Evolutionary conservation across 2,888 invertebrate genomes (phyloP).

Genomic region (Drosophila antonietae): DNA sequence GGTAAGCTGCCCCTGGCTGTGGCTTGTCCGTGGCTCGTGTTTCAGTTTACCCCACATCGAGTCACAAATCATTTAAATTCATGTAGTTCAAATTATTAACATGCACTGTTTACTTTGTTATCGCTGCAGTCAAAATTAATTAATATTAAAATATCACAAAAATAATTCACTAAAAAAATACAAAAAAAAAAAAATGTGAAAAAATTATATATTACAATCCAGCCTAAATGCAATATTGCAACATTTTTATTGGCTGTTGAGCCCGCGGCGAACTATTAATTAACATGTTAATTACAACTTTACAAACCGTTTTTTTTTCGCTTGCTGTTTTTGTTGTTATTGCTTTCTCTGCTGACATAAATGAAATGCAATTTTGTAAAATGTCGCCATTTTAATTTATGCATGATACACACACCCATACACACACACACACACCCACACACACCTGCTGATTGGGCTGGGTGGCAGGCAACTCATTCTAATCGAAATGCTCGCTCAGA

Average conservation of each 20-base stretch:
- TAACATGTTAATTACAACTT: conserved; percentile 80
- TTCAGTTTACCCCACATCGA: conserved; percentile 20
- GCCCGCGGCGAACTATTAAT: conserved; percentile 74
- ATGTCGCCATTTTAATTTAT: conserved; percentile 78
- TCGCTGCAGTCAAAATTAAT: conserved; percentile 64
- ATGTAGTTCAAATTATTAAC: conserved; percentile 32
- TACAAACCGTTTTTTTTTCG: conserved; percentile 41
- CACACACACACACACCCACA: conserved; percentile 21
- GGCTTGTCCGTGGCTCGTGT: conserved; percentile 6
- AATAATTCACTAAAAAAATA: conserved; percentile 15
- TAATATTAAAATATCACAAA: conserved; percentile 72
- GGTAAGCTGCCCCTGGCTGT: conserved; percentile 15
- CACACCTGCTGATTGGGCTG: conserved; percentile 1
- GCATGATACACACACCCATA: conserved; percentile 43
- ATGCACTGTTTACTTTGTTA: conserved; percentile 42
- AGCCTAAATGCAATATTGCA: conserved; percentile 70
- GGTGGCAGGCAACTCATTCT: conserved; percentile 47
- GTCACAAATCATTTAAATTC: conserved; percentile 49
- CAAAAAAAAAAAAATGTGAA: conserved; percentile 14
- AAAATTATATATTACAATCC: conserved; percentile 12
- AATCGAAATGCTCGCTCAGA: conserved; percentile 76
- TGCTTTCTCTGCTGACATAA: conserved; percentile 44
- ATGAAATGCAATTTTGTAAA: conserved; percentile 74
- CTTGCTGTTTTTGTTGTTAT: conserved; percentile 14
- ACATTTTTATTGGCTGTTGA: conserved; percentile 40